phyloP scores from a whole-genome alignment of 2,888 invertebrate species.

The Blastobasis lacticolella region DNA sequence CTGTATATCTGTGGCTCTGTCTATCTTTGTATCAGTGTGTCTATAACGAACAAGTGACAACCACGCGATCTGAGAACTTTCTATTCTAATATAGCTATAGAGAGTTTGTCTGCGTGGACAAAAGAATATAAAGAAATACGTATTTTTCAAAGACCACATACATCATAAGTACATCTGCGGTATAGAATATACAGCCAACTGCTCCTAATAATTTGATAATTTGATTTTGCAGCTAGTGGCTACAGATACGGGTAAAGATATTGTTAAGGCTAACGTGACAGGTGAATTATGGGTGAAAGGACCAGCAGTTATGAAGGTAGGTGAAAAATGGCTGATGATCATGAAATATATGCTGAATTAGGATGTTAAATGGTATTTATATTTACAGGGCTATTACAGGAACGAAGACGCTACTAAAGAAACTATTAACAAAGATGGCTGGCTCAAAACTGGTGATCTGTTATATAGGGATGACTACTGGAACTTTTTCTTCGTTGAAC shows the following conservation, averaged over 20 bases:
- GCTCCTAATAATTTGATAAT: not conserved
- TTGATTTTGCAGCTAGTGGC: not conserved
- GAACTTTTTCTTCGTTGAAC: too few relatives aligned
- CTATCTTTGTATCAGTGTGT: too few relatives aligned
- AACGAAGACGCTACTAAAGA: not conserved
- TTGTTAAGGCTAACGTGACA: not conserved
- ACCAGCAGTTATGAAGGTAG: not conserved
- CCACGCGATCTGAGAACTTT: too few relatives aligned
- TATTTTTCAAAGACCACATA: too few relatives aligned
- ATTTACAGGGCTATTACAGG: not conserved
- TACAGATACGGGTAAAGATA: not conserved
- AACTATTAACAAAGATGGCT: not conserved
- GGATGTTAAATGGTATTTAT: not conserved
- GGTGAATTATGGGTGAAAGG: not conserved
- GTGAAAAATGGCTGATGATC: not conserved
- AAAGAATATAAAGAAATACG: too few relatives aligned
- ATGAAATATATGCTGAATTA: not conserved
- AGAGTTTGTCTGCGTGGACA: too few relatives aligned
- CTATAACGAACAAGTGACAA: too few relatives aligned
- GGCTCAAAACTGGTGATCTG: not conserved
- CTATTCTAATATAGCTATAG: too few relatives aligned
- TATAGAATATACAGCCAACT: too few relatives aligned
- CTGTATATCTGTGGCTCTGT: too few relatives aligned
- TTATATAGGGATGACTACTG: not conserved
- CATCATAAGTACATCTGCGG: too few relatives aligned